phyloP scores from a whole-genome alignment of 2,888 invertebrate genomes.

The Lepetodrilus schrolli region DNA sequence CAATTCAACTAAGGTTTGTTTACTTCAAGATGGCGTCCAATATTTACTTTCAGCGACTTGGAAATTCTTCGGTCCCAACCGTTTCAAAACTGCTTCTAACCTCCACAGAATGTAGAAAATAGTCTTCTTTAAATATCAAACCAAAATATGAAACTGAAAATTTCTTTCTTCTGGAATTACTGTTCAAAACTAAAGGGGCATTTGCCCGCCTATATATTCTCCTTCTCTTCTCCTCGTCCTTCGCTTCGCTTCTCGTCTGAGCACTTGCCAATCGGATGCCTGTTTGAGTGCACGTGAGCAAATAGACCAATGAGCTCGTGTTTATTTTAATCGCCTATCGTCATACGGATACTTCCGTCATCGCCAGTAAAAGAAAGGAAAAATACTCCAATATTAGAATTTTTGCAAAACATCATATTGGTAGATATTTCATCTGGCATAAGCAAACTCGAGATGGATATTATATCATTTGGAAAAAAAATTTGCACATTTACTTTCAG shows the following conservation, averaged over 20 bases:
- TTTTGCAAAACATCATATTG: no score
- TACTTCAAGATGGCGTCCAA: slow-evolving; percentile 25
- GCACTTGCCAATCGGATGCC: slow-evolving; percentile 20
- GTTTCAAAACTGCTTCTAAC: slow-evolving; percentile 3
- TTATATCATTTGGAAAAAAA: no score
- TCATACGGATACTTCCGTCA: slow-evolving; percentile 21
- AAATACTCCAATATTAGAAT: no score
- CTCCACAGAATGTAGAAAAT: background rate
- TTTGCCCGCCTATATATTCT: background rate
- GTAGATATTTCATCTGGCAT: no score
- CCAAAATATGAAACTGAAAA: no score
- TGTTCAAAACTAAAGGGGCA: background rate
- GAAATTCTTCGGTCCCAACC: background rate
- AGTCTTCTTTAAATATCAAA: background rate
- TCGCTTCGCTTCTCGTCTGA: slow-evolving; percentile 16
- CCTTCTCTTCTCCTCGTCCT: slow-evolving; percentile 15
- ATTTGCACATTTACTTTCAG: no score
- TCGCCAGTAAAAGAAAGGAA: background rate
- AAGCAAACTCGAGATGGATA: no score
- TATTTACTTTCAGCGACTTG: slow-evolving; percentile 6
- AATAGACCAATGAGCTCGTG: background rate
- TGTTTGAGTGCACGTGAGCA: slow-evolving; percentile 2
- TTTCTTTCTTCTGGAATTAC: no score
- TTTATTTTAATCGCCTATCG: slow-evolving; percentile 22
- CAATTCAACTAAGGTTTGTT: slow-evolving; percentile 5